Percentiles rank a stretch among this genome's conserved stretches.
Conservation (phyloP, 2,113 vertebrate species). For the Pseudorectes ferrugineus region DNA sequence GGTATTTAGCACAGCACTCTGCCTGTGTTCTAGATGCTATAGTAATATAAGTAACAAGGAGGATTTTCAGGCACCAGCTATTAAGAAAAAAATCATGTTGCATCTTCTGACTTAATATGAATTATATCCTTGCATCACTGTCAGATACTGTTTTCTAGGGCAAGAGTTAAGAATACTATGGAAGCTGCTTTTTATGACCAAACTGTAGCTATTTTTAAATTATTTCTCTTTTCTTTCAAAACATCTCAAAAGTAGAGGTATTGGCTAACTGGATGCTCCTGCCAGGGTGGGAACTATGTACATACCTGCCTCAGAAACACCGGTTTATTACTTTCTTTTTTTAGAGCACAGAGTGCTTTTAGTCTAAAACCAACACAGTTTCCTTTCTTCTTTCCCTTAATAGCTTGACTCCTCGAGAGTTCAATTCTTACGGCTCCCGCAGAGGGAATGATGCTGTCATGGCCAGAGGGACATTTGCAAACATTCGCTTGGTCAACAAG, state of each 20-base stretch:
- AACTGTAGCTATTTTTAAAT: background rate
- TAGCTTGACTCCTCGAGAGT: slow-evolving; percentile 88
- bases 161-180: background rate
- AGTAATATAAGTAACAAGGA: background rate
- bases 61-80: background rate
- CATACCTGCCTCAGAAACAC: background rate
- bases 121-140: background rate
- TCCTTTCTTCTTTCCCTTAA: background rate
- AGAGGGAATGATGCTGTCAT: slow-evolving; percentile 95
- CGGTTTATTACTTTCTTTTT: background rate
- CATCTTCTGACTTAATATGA: background rate
- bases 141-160: background rate
- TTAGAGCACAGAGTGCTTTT: background rate
- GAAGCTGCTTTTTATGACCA: background rate
- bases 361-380: background rate
- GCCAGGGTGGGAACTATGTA: background rate
- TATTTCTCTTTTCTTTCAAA: background rate
- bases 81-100: background rate
- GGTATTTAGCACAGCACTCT: background rate
- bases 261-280: background rate
- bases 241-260: background rate
- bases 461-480: slow-evolving; percentile 95
- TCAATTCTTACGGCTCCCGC: slow-evolving; percentile 95
- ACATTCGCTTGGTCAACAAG: slow-evolving; percentile 95
- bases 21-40: background rate